Percentiles rank a stretch among this genome's conserved stretches.
phyloP scores from a whole-genome alignment of 2,888 invertebrate genomes.

The Nomada fabriciana region DNA sequence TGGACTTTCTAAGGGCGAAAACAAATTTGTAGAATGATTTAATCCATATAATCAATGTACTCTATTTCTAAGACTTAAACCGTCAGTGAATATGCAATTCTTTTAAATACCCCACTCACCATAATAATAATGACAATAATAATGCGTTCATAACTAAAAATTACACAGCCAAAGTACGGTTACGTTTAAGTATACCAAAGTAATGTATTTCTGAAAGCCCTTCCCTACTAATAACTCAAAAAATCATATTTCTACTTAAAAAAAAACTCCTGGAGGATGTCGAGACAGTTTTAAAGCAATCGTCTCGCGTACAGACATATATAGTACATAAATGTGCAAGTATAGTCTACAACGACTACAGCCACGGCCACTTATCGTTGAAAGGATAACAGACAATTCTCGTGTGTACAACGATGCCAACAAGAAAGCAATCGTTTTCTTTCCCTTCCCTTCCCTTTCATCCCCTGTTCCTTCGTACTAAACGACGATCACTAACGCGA shows the following conservation, averaged over 20 bases:
- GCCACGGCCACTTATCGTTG: slow-evolving; percentile 39
- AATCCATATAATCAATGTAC: too few relatives aligned
- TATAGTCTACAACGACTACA: slow-evolving; percentile 12
- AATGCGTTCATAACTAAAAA: too few relatives aligned
- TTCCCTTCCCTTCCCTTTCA: not conserved
- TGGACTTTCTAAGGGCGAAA: slow-evolving; percentile 12
- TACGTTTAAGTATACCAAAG: too few relatives aligned
- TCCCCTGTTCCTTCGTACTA: not conserved
- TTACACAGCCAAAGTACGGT: too few relatives aligned
- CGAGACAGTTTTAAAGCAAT: too few relatives aligned
- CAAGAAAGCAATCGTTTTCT: not conserved
- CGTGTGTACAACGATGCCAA: not conserved
- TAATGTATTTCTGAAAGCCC: too few relatives aligned
- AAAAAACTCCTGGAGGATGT: too few relatives aligned
- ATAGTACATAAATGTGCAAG: not conserved
- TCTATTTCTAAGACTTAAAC: not conserved
- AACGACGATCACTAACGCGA: slow-evolving; percentile 23
- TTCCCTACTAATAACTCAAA: too few relatives aligned
- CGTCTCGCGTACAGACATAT: not conserved
- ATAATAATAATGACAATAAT: too few relatives aligned
- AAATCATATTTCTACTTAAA: too few relatives aligned
- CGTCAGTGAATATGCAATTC: too few relatives aligned
- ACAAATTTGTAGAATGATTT: not conserved
- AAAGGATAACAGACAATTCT: slow-evolving; percentile 18
- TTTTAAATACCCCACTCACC: too few relatives aligned